Percentiles rank a stretch among this genome's conserved stretches.
Evolutionary conservation across 1,140 invertebrate species (phyloP).

Genomic region (Apis cerana): DNA sequence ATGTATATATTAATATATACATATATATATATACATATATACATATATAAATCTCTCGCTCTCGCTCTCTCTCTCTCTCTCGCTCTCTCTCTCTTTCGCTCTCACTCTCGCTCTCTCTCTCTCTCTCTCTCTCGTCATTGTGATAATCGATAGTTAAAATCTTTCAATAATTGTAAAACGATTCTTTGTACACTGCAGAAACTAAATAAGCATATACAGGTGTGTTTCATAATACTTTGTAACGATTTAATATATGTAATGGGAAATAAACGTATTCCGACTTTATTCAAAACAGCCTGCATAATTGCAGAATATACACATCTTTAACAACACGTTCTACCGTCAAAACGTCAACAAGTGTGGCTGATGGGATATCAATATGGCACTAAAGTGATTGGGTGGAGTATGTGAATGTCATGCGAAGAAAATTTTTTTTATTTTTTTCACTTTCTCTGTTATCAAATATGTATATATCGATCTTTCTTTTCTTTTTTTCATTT

Average conservation of each 20-base stretch:
- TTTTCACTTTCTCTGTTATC: constrained; percentile 9
- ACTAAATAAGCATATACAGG: constrained; percentile 52
- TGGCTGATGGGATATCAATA: constrained; percentile 66
- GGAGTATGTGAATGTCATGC: constrained; percentile 50
- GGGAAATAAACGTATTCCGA: constrained; percentile 58
- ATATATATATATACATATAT: neutral
- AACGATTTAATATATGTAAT: constrained; percentile 54
- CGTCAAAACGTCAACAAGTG: constrained; percentile 69
- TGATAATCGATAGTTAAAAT: constrained; percentile 31
- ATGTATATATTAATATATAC: neutral
- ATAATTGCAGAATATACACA: constrained; percentile 61
- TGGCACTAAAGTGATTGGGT: constrained; percentile 69
- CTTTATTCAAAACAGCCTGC: constrained; percentile 64
- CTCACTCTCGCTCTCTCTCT: too few species aligned
- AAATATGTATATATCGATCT: constrained; percentile 26
- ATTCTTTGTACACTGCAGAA: constrained; percentile 53
- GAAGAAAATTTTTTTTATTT: constrained; percentile 1
- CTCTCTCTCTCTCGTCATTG: constrained; percentile 8
- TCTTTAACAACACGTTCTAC: constrained; percentile 68
- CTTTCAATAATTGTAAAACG: constrained; percentile 29
- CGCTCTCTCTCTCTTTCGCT: too few species aligned
- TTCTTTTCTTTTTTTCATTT: neutral
- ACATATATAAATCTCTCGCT: neutral
- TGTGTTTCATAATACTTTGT: constrained; percentile 45
- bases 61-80: too few species aligned